Evolutionary conservation across 2,113 vertebrate genomes (phyloP).

Genomic region (Orycteropus afer): DNA sequence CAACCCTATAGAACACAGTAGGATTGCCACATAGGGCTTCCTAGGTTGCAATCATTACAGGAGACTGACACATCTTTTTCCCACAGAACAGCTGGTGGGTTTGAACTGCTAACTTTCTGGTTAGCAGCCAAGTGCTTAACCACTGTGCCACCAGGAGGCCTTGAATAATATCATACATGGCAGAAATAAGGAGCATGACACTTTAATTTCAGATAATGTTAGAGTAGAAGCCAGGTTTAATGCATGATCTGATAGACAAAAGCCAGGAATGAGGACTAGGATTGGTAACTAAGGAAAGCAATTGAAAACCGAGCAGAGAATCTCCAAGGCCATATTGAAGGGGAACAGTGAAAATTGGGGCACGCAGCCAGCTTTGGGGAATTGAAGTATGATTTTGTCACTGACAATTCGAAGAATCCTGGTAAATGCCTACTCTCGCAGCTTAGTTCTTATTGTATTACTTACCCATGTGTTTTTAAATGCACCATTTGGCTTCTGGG

Average conservation of each 20-base stretch:
- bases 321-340: not conserved
- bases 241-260: not conserved
- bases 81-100: too few species aligned
- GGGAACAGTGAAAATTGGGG: not conserved
- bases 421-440: not conserved
- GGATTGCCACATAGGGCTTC: too few species aligned
- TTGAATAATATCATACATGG: not conserved
- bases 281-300: not conserved
- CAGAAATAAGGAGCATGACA: not conserved
- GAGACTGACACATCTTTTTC: too few species aligned
- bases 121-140: too few species aligned
- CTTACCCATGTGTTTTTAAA: constrained; percentile 13
- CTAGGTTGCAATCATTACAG: too few species aligned
- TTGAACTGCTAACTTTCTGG: too few species aligned
- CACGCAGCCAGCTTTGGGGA: not conserved
- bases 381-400: not conserved
- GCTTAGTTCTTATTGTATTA: not conserved
- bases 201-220: constrained; percentile 13
- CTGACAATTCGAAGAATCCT: not conserved
- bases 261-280: not conserved
- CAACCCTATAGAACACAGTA: too few species aligned
- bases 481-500: not conserved
- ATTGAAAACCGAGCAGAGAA: constrained; percentile 2
- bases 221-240: constrained; percentile 5
- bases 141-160: too few species aligned